Conservation (phyloP, 2,797 vertebrate species). For the Eulemur mongoz region DNA sequence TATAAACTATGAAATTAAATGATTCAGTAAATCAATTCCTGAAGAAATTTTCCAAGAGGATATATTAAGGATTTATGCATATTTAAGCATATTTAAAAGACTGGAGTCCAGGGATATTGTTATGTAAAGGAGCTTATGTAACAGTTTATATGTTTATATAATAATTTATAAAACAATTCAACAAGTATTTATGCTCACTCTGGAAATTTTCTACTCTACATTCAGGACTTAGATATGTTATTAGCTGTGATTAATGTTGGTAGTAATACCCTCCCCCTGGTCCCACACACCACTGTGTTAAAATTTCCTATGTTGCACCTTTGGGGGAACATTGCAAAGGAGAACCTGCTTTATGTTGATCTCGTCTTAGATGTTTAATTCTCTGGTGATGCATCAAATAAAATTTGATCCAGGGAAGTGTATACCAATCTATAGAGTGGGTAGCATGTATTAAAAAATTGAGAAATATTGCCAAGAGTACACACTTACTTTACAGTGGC, state of each 20-base stretch:
- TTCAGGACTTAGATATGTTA: constrained; percentile 16
- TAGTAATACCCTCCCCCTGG: background rate
- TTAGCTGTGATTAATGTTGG: background rate
- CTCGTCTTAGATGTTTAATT: background rate
- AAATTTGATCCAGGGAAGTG: background rate
- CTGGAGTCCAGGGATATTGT: constrained; percentile 44
- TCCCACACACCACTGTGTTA: background rate
- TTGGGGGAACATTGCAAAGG: background rate
- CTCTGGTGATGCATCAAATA: background rate
- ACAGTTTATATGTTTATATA: background rate
- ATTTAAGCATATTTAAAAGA: constrained; percentile 66
- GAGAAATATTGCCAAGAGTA: background rate
- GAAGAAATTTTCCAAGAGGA: constrained; percentile 56
- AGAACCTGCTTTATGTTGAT: background rate
- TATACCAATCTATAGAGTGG: background rate
- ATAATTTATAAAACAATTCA: constrained; percentile 49
- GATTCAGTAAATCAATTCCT: constrained; percentile 76
- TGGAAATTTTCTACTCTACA: background rate
- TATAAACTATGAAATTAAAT: constrained; percentile 68
- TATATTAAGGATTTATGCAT: constrained; percentile 73
- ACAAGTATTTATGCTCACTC: constrained; percentile 50
- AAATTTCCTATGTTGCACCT: background rate
- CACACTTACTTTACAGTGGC: background rate
- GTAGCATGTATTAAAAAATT: background rate
- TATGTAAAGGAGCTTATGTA: constrained; percentile 70